Conservation (phyloP, 2,113 vertebrate genomes). For the Ibidorhyncha struthersii region DNA sequence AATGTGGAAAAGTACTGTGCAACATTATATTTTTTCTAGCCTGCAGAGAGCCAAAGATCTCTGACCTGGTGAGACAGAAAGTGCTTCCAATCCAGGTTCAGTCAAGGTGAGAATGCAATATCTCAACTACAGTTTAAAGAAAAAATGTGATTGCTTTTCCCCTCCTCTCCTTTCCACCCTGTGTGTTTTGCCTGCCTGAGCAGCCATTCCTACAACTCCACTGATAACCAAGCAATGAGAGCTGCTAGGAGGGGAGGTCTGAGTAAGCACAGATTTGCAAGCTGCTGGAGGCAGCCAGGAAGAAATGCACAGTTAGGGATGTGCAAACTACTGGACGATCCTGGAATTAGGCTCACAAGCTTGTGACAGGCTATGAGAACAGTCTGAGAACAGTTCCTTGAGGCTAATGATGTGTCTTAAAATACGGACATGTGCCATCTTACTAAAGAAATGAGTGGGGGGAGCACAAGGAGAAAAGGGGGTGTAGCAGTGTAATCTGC, state of each 20-base stretch:
- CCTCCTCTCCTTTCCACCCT: not conserved
- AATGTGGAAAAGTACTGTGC: slow-evolving; percentile 15
- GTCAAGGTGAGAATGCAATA: slow-evolving; percentile 82
- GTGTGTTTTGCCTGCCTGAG: not conserved
- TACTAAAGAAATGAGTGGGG: not conserved
- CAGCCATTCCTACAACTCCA: not conserved
- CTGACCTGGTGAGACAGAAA: slow-evolving; percentile 92
- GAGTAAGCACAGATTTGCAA: not conserved
- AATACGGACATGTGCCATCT: not conserved
- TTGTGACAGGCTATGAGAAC: not conserved
- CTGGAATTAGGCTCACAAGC: not conserved
- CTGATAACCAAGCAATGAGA: not conserved
- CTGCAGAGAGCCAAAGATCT: slow-evolving; percentile 93
- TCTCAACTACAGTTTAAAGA: slow-evolving; percentile 27
- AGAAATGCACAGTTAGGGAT: not conserved
- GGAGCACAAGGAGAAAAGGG: not conserved
- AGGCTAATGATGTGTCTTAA: not conserved
- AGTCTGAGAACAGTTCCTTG: not conserved
- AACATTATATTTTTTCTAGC: slow-evolving; percentile 77
- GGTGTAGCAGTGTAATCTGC: not conserved
- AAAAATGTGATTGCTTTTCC: not conserved
- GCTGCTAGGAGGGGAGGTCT: slow-evolving; percentile 25
- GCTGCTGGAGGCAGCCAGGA: not conserved
- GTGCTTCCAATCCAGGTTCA: slow-evolving; percentile 86
- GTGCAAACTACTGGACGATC: not conserved